Conservation (phyloP, 1,140 invertebrate genomes). For the Zaprionus camerounensis region DNA sequence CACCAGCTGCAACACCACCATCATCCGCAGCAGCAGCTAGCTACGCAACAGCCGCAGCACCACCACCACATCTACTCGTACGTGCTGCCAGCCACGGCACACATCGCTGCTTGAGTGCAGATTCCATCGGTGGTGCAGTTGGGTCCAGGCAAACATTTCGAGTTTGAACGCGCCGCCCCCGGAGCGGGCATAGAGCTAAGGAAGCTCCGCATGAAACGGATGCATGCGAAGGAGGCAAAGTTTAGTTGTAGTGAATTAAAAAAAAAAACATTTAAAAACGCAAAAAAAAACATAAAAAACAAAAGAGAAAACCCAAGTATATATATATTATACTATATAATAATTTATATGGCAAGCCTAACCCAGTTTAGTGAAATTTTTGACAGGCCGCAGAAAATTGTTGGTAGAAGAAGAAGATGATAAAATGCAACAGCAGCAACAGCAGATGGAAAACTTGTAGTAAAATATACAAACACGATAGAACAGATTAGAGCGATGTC, state of each 20-base stretch:
- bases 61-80: conserved; percentile 78
- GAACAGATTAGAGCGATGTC: conserved; percentile 67
- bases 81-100: conserved; percentile 74
- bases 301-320: conserved; percentile 26
- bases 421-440: conserved; percentile 19
- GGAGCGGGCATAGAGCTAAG: conserved; percentile 37
- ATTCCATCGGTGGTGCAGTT: conserved; percentile 24
- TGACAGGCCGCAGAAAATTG: conserved; percentile 63
- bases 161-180: conserved; percentile 54
- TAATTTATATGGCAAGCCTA: conserved; percentile 59
- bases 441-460: conserved; percentile 69
- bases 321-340: conserved; percentile 59
- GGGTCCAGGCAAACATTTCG: conserved; percentile 56
- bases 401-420: conserved; percentile 51
- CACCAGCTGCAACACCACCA: conserved; percentile 36
- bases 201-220: conserved; percentile 76
- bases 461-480: conserved; percentile 77
- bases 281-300: conserved; percentile 30
- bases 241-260: conserved; percentile 67
- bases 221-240: conserved; percentile 62
- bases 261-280: conserved; percentile 42
- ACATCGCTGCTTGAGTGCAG: conserved; percentile 71
- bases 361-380: conserved; percentile 82
- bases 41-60: conserved; percentile 46
- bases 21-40: conserved; percentile 40